Evolutionary conservation across 2,888 invertebrate species (phyloP).

Genomic region (Poecilus cupreus): DNA sequence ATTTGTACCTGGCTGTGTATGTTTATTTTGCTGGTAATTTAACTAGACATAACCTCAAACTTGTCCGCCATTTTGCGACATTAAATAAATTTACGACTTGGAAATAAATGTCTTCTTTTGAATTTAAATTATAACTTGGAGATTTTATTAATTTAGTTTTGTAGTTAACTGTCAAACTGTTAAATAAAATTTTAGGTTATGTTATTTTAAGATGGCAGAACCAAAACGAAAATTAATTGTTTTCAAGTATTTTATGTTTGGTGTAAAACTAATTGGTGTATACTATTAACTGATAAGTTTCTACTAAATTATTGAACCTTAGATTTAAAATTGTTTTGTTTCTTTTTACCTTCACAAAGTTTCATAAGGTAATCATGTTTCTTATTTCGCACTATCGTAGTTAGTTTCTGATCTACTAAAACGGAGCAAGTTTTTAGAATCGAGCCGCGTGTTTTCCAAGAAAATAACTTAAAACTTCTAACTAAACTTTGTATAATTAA

Average conservation of each 20-base stretch:
- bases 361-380: constrained; percentile 57
- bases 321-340: constrained; percentile 49
- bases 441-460: constrained; percentile 1
- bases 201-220: not conserved
- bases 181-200: not conserved
- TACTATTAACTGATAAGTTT: constrained; percentile 25
- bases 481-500: constrained; percentile 2
- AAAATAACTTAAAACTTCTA: constrained; percentile 11
- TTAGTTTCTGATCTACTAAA: constrained; percentile 52
- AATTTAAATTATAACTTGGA: not conserved
- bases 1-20: not conserved
- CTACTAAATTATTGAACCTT: constrained; percentile 21
- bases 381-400: constrained; percentile 55
- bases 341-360: constrained; percentile 58
- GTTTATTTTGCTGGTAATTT: not conserved
- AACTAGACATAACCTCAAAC: constrained; percentile 6
- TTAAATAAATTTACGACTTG: not conserved
- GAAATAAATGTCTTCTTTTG: not conserved
- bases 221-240: not conserved
- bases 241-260: not conserved
- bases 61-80: not conserved
- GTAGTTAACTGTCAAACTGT: not conserved
- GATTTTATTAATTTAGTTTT: too few species aligned
- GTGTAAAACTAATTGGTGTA: not conserved
- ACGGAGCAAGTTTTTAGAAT: constrained; percentile 32